Conservation (phyloP, 1,140 invertebrate species). For the Neodiprion fabricii region DNA sequence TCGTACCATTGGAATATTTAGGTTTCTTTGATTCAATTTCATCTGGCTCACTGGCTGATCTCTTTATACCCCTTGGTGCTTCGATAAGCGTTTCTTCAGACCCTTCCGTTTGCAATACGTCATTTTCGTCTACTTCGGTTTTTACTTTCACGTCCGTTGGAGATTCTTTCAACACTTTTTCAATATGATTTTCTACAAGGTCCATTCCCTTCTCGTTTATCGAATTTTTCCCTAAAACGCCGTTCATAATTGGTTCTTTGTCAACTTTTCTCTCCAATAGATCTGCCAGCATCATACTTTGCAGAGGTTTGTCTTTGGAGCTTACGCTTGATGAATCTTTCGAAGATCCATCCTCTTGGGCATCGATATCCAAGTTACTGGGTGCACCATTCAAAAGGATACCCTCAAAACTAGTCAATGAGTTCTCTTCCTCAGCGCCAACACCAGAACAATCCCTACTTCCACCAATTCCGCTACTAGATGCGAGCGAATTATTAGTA, state of each 20-base stretch:
- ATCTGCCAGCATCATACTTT: slow-evolving; percentile 70
- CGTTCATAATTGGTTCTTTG: slow-evolving; percentile 68
- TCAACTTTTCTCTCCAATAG: slow-evolving; percentile 71
- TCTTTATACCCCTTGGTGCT: slow-evolving; percentile 54
- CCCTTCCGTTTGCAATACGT: slow-evolving; percentile 43
- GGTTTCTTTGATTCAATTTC: slow-evolving; percentile 60
- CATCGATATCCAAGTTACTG: slow-evolving; percentile 62
- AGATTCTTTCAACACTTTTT: slow-evolving; percentile 62
- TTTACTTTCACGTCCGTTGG: slow-evolving; percentile 50
- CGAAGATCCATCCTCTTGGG: slow-evolving; percentile 63
- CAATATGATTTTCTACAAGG: slow-evolving; percentile 68
- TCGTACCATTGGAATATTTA: slow-evolving; percentile 63
- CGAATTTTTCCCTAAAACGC: slow-evolving; percentile 66
- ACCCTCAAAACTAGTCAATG: slow-evolving; percentile 70
- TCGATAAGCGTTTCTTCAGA: slow-evolving; percentile 54
- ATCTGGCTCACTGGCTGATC: slow-evolving; percentile 49
- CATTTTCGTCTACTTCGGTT: slow-evolving; percentile 33
- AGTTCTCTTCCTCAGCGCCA: slow-evolving; percentile 67
- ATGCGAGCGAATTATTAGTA: slow-evolving; percentile 65
- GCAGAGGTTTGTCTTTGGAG: slow-evolving; percentile 57
- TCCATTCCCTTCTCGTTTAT: slow-evolving; percentile 69
- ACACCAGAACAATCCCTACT: slow-evolving; percentile 57
- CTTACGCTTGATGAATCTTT: slow-evolving; percentile 61
- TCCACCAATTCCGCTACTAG: slow-evolving; percentile 63
- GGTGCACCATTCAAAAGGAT: slow-evolving; percentile 67